Base-by-base conservation (phyloP, 2,888 invertebrate species). In the Lissonota sp. region DNA sequence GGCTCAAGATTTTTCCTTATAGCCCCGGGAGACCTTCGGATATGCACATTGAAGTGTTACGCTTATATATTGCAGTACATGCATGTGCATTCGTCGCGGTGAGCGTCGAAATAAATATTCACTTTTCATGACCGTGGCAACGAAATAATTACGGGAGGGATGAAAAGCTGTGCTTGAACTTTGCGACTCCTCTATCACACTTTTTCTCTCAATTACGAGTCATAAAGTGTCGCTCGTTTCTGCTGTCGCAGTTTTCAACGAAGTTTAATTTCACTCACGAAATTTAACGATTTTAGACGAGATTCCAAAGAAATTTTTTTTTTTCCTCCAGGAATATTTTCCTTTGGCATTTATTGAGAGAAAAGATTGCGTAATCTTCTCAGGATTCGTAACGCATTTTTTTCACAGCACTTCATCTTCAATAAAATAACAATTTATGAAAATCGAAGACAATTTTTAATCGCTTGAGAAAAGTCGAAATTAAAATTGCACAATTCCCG, bases 41-140 rank as follows among this genome's bases (percentile, higher is more conserved):
- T n/a, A n/a, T 26, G 26, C 26, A 26, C 26, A 26, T 26, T 26
- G 26, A 26, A 26, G 26, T 67, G 51, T 16, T 12, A 53, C 12
- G 53, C 12, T 42, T 4, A 40, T 46, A 51, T 51, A 57, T 14
- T 62, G 42, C 26, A n/a, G 6, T 44, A 53, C 12, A 44, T 26
- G 26, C 26, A 26, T 26, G 26, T 26, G 26, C 26, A 26, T 26
- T 26, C 26, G 26, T 63, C 55, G 16, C 26, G 12, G 26, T 73
- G 63, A 63, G 55, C 37, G 53, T 73, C 58, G 26, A 16, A 63
- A 66, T 64, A 53, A 75, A 72, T 70, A 81, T 81, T 77, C 77
- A 53, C 73, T 81, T 77, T 81, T 81, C 77, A 73, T 66, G 77
- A 74, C 70, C 64, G 64, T 73, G 76, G 63, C 74, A 64, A 70